Percentiles rank a stretch among this genome's conserved stretches.
These are phyloP conservation scores for Albula goreensis DNA, from an alignment of 2,113 vertebrate species.

Conservation along the genomic window DNA sequence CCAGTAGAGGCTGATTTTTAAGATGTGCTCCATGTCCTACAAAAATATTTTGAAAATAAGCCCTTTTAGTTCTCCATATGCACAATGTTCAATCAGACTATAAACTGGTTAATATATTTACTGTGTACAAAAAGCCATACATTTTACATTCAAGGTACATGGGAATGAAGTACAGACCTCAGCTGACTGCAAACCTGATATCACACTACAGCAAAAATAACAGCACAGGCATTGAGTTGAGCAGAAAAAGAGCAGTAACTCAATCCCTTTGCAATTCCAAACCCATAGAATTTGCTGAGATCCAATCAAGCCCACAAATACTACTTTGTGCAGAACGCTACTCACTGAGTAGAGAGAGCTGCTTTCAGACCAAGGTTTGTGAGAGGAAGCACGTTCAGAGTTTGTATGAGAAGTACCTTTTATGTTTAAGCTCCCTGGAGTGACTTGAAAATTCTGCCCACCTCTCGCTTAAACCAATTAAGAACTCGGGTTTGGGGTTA, in stretches of 20 bases:
- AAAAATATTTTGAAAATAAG: too few relatives aligned
- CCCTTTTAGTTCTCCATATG: too few relatives aligned
- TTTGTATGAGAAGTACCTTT: background rate
- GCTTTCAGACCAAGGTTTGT: background rate
- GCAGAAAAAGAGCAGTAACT: background rate
- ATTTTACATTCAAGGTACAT: too few relatives aligned
- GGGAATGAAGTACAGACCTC: too few relatives aligned
- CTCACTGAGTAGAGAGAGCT: background rate
- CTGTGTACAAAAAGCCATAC: too few relatives aligned
- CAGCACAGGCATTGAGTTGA: background rate
- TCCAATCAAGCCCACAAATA: background rate
- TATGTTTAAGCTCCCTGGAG: background rate
- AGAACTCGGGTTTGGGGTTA: background rate
- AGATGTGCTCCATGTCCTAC: too few relatives aligned
- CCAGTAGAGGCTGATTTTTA: too few relatives aligned
- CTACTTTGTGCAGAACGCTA: background rate
- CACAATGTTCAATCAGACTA: too few relatives aligned
- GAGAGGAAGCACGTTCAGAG: background rate
- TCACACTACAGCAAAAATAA: background rate
- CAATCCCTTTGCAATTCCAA: background rate
- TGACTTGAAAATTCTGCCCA: background rate
- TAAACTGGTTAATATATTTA: too few relatives aligned
- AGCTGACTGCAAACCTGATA: background rate
- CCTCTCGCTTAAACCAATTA: background rate
- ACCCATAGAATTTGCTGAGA: background rate